A percentile compares a stretch with the other conserved stretches of the same genome.
Evolutionary conservation across 1,140 invertebrate genomes (phyloP).

Genomic region (Probaryconus sp.): DNA sequence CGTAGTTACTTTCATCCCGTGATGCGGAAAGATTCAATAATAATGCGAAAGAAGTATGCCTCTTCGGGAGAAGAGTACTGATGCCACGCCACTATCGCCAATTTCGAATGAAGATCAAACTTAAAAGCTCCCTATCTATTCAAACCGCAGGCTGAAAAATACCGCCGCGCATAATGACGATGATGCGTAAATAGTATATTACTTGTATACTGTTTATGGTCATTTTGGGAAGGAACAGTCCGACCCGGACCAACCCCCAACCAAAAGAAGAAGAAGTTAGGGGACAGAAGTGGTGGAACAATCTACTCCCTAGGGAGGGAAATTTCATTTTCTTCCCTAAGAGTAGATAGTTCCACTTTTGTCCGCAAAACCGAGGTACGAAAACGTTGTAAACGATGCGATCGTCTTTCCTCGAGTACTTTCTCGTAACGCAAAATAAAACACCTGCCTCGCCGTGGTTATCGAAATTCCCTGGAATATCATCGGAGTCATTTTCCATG

Average conservation of each 20-base stretch:
- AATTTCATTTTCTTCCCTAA: no score
- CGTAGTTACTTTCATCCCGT: not conserved
- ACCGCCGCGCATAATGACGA: slow-evolving; percentile 6
- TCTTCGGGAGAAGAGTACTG: not conserved
- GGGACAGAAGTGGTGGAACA: no score
- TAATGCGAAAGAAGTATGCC: slow-evolving; percentile 1
- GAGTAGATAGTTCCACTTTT: no score
- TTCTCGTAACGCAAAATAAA: slow-evolving; percentile 28
- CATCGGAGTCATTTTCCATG: slow-evolving; percentile 35
- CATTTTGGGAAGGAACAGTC: no score
- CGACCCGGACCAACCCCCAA: no score
- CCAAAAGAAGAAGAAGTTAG: no score
- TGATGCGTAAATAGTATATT: no score
- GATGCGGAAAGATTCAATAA: slow-evolving; percentile 4
- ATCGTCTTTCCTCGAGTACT: slow-evolving; percentile 16
- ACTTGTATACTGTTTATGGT: no score
- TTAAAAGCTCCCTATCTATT: slow-evolving; percentile 9
- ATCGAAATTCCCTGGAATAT: slow-evolving; percentile 15
- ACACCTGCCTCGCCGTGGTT: slow-evolving; percentile 25
- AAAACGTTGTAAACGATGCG: slow-evolving; percentile 18
- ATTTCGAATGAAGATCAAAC: slow-evolving; percentile 1
- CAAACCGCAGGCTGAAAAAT: slow-evolving; percentile 5
- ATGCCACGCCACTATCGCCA: not conserved
- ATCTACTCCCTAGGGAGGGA: no score
- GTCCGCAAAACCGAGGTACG: no score